Percentiles rank a stretch among this genome's conserved stretches.
Conservation (phyloP, 1,140 invertebrate species). For the Elymnias hypermnestra region DNA sequence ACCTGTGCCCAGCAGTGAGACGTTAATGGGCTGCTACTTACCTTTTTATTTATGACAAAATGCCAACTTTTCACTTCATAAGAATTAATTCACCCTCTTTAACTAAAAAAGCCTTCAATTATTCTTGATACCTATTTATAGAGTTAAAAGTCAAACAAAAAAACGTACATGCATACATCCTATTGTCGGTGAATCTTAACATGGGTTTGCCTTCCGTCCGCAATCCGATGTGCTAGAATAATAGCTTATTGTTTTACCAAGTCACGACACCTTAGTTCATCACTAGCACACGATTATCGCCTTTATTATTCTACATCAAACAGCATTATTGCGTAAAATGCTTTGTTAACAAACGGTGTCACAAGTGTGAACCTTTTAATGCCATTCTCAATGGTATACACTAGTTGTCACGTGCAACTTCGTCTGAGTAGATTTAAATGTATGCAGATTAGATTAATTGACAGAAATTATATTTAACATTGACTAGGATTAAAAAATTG, state of each 20-base stretch:
- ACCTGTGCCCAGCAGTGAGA: no score
- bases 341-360: slow-evolving; percentile 1
- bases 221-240: slow-evolving; percentile 25
- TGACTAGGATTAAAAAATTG: no score
- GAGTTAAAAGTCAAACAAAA: not conserved
- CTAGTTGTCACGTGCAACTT: no score
- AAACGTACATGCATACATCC: slow-evolving; percentile 10
- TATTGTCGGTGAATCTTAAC: slow-evolving; percentile 20
- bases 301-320: not conserved
- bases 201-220: slow-evolving; percentile 28
- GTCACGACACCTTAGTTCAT: slow-evolving; percentile 10
- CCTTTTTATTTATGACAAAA: no score
- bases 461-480: no score
- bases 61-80: no score
- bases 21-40: no score
- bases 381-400: slow-evolving; percentile 10
- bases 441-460: no score
- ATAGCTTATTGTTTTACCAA: slow-evolving; percentile 30
- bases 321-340: not conserved
- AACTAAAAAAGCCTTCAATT: not conserved
- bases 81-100: not conserved
- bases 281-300: slow-evolving; percentile 1
- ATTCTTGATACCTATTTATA: not conserved
- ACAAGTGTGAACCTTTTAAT: slow-evolving; percentile 8
- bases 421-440: no score